Conservation (phyloP, 2,888 invertebrate genomes). For the Kryphioiulus occultus region DNA sequence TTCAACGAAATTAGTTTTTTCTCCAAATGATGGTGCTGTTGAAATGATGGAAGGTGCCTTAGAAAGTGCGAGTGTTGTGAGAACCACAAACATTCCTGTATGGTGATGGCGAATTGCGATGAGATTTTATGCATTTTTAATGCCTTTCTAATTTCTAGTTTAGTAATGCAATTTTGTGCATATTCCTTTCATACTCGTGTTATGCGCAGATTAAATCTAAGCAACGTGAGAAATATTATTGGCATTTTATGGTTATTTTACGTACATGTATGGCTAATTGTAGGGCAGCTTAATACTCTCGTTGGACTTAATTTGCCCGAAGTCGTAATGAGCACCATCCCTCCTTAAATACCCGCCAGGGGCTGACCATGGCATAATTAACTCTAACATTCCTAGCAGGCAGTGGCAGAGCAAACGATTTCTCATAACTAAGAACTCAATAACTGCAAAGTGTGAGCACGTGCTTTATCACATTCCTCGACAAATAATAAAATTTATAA, state of each 20-base stretch:
- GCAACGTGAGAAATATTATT: not conserved
- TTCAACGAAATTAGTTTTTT: not conserved
- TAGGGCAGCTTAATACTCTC: not conserved
- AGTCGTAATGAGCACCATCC: not conserved
- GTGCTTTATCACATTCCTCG: conserved; percentile 39
- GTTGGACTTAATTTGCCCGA: not conserved
- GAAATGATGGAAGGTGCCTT: not conserved
- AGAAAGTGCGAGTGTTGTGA: not conserved
- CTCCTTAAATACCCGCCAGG: not conserved
- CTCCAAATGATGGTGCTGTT: not conserved
- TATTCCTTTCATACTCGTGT: not conserved
- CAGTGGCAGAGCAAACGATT: not conserved
- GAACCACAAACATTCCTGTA: not conserved
- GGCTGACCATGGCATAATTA: not conserved
- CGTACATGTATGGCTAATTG: not conserved
- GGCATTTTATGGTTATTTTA: not conserved
- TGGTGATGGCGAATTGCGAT: not conserved
- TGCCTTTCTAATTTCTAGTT: not conserved
- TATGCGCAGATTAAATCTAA: conserved; percentile 4
- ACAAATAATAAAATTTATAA: conserved; percentile 33
- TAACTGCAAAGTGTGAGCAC: not conserved
- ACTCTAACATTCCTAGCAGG: not conserved
- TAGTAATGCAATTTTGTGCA: not conserved
- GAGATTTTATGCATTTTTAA: not conserved
- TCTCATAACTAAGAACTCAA: conserved; percentile 6